Evolutionary conservation across 2,888 invertebrate species (phyloP).

Genomic region (Heliconius ismenius): DNA sequence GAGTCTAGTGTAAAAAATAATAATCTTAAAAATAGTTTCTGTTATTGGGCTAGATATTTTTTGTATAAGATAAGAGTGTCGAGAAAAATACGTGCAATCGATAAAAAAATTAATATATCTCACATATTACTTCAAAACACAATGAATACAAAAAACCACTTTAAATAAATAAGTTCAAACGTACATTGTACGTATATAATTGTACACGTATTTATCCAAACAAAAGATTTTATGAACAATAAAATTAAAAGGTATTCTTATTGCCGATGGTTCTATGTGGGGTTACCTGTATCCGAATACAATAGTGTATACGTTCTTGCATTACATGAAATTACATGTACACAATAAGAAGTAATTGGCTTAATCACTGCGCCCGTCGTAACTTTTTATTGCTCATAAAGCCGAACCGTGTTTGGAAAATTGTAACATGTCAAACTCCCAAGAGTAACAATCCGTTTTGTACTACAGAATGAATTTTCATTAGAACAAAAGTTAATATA

Average conservation of each 20-base stretch:
- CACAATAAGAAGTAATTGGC: constrained; percentile 61
- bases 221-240: constrained; percentile 15
- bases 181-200: background rate
- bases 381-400: constrained; percentile 64
- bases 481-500: constrained; percentile 7
- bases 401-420: constrained; percentile 60
- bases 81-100: no score
- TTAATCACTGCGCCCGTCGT: constrained; percentile 61
- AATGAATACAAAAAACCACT: background rate
- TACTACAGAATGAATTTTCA: constrained; percentile 19
- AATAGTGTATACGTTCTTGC: constrained; percentile 24
- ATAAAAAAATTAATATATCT: no score
- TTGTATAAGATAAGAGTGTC: no score
- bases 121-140: background rate
- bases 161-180: background rate
- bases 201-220: background rate
- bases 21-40: no score
- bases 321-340: constrained; percentile 56
- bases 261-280: background rate
- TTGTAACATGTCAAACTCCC: constrained; percentile 49
- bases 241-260: constrained; percentile 9
- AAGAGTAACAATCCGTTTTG: constrained; percentile 18
- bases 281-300: background rate
- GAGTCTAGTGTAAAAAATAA: no score
- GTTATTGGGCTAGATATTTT: no score